phyloP scores from a whole-genome alignment of 2,888 invertebrate species.

The Synergus itoensis region DNA sequence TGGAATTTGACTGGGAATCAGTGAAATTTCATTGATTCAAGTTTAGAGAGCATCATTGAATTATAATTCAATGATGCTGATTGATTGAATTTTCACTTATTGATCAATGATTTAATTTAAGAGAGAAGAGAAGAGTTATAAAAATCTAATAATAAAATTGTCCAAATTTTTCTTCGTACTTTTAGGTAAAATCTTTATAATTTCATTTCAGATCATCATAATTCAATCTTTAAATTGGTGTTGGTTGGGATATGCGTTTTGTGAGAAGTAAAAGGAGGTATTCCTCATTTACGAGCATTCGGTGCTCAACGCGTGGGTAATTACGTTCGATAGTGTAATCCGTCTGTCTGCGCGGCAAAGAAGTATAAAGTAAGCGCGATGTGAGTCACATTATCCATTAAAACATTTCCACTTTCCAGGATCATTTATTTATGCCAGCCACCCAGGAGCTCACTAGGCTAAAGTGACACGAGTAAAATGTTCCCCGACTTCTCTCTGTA shows the following conservation, averaged over 20 bases:
- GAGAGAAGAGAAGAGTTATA: too few relatives aligned
- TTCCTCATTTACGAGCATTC: constrained; percentile 37
- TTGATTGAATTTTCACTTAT: too few relatives aligned
- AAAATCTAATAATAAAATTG: too few relatives aligned
- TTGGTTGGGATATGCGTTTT: constrained; percentile 6
- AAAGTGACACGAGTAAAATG: constrained; percentile 69
- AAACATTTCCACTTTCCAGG: constrained; percentile 62
- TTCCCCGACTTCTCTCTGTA: constrained; percentile 62
- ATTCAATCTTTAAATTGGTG: not conserved
- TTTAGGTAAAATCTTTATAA: not conserved
- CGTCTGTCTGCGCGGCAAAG: constrained; percentile 33
- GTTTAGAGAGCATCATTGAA: too few relatives aligned
- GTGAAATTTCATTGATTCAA: too few relatives aligned
- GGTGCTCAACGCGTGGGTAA: constrained; percentile 37
- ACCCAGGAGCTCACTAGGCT: constrained; percentile 60
- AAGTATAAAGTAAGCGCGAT: constrained; percentile 30
- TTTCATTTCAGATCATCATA: not conserved
- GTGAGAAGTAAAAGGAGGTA: constrained; percentile 22
- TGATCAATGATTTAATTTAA: too few relatives aligned
- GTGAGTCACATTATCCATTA: constrained; percentile 36
- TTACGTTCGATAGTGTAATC: constrained; percentile 38
- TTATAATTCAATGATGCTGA: too few relatives aligned
- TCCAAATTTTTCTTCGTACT: too few relatives aligned
- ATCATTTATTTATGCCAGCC: constrained; percentile 69
- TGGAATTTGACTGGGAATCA: too few relatives aligned